Base-by-base conservation (phyloP, 2,888 invertebrate species). In the Diarsia brunnea region DNA sequence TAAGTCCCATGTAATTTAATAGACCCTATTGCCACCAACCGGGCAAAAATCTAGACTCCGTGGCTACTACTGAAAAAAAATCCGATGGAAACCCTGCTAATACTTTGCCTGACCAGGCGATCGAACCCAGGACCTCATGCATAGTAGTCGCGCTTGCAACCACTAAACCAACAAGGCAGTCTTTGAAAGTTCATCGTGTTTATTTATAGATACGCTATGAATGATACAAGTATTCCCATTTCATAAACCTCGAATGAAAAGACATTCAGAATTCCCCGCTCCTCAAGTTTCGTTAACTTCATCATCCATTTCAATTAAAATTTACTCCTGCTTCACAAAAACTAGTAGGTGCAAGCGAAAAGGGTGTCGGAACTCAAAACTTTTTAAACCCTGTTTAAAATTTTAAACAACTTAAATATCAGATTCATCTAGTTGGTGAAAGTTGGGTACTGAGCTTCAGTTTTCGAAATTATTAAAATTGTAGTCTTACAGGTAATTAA, bases 301-400 rank as follows among this genome's bases (percentile, higher is more conserved):
- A 73, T 68, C 81, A 71, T 83, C 73, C 70, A 65, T 84, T 84
- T 84, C 81, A 81, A 84, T 84, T 84, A 84, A 84, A 84, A 75
- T 81, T 81, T 81, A 73, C 73, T 84, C 60, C 67, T 64, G 43
- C 66, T 78, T 81, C 61, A 78, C 75, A 68, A 84, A 80, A 84
- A 78, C 78, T 84, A 82, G 68, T 79, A 69, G 73, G 60, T 78
- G 72, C 78, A 66, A 58, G 70, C 58, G 11, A 84, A 84, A 75
- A 73, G 72, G 78, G 74, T 81, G 81, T 84, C 24, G 74, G 74
- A 77, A 81, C 78, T 78, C 58, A 49, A 72, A 84, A 85, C 66
- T 80, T 85, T 76, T 85, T 64, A 85, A 85, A 75, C 64, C 73
- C 61, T 80, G 66, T 85, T 82, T 85, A 71, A 85, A 85, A 77